Conservation (phyloP, 2,797 vertebrate species). For the Mormyrops attenuatus region DNA sequence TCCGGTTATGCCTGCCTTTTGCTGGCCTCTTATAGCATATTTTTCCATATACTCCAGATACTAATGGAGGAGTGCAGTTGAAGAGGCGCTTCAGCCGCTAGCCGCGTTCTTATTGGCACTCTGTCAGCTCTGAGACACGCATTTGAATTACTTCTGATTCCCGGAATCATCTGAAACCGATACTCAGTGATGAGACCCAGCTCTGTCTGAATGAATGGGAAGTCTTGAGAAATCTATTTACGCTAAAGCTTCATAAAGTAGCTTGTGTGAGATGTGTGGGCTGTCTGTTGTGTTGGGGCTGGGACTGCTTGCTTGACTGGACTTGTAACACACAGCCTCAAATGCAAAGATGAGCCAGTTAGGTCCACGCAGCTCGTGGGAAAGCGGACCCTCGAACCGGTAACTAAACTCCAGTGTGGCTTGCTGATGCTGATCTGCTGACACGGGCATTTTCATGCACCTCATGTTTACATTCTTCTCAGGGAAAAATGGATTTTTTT, state of each 20-base stretch:
- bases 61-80: background rate
- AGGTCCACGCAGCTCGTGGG: background rate
- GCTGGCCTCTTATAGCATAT: background rate
- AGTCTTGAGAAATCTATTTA: background rate
- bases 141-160: background rate
- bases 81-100: background rate
- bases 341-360: background rate
- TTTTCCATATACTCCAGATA: background rate
- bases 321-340: background rate
- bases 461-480: background rate
- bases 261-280: background rate
- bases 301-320: background rate
- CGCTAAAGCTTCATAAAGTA: background rate
- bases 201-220: background rate
- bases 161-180: background rate
- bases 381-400: background rate
- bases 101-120: background rate
- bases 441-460: background rate
- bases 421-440: background rate
- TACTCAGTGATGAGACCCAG: background rate
- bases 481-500: background rate
- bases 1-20: background rate
- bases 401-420: background rate
- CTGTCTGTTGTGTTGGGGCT: background rate
- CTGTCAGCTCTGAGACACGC: background rate